Evolutionary conservation across 2,888 invertebrate genomes (phyloP), one percentile per base, ranked within the genome.

Genomic region (Cerceris rybyensis): DNA sequence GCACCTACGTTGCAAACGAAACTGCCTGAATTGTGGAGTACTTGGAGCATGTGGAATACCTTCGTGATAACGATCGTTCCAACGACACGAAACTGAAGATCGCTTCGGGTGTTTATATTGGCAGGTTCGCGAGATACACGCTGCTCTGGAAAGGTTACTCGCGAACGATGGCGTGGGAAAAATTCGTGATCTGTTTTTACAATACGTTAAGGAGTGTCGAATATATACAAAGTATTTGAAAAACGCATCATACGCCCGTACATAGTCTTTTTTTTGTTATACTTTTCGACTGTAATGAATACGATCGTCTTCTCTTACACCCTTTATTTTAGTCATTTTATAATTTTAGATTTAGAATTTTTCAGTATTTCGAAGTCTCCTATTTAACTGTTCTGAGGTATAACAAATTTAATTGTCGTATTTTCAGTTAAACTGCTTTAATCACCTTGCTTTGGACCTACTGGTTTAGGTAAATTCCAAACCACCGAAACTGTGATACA

Each of bases 141-240:
- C 43, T 13, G 14, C 54, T 43, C 14, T 66, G n/a, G 60, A 57
- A 66, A 72, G 61, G 72, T 68, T 65, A 67, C 68, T 7, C 42
- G 59, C 17, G 28, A 13, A 14, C n/a, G 59, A 50, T 58, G 57
- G 57, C 78, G 78, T 79, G 78, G 70, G 73, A 78, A 78, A 73
- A 78, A 70, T 57, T n/a, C 14, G 43, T 43, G 17, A 17, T 17
- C 8, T 50, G 42, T 28, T 54, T 52, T 63, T 11, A 9, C 46
- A 1, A 13, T 8, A 8, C 50, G 63, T 50, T 46, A n/a, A 76
- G 58, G 71, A 60, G 59, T 57, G 66, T 13, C 75, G 67, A 9
- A 49, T 64, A 43, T 41, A 52, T 63, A 66, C 46, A 54, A 64
- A 59, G 58, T 60, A 14, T 7, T 59, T 28, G 28, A 28, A 28